Evolutionary conservation across 2,888 invertebrate species (phyloP).

Genomic region (Acanthosoma haemorrhoidale): DNA sequence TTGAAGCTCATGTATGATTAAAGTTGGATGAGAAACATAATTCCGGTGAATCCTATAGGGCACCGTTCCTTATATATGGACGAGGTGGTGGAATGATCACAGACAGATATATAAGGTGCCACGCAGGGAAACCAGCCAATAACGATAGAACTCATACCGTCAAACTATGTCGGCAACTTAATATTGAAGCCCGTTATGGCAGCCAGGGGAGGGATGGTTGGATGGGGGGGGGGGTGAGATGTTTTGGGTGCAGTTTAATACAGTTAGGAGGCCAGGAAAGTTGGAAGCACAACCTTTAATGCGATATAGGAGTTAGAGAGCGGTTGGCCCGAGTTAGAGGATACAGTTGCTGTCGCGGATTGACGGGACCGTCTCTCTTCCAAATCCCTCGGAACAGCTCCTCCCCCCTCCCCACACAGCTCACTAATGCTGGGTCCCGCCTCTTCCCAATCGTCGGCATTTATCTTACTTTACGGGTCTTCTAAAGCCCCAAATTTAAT

Average conservation of each 20-base stretch:
- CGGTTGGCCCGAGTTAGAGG: neutral
- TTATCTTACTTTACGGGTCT: no score
- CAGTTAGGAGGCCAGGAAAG: constrained; percentile 16
- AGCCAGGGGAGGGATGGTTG: no score
- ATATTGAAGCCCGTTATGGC: constrained; percentile 13
- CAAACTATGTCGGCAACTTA: constrained; percentile 21
- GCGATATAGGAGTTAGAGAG: constrained; percentile 21
- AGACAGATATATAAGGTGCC: neutral
- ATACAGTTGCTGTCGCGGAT: constrained; percentile 11
- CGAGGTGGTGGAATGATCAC: neutral
- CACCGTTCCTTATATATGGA: no score
- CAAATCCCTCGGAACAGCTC: neutral
- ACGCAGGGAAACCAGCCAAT: constrained; percentile 4
- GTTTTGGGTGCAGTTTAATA: constrained; percentile 28
- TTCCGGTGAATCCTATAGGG: no score
- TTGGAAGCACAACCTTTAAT: constrained; percentile 20
- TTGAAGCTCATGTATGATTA: no score
- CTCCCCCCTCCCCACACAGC: neutral
- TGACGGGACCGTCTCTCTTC: neutral
- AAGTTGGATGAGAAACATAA: no score
- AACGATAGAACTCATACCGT: constrained; percentile 1
- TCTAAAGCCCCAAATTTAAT: no score
- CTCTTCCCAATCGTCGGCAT: no score
- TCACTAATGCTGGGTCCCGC: no score
- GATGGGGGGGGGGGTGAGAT: neutral